Conservation (phyloP, 2,797 vertebrate genomes). For the Epinephelus awoara region DNA sequence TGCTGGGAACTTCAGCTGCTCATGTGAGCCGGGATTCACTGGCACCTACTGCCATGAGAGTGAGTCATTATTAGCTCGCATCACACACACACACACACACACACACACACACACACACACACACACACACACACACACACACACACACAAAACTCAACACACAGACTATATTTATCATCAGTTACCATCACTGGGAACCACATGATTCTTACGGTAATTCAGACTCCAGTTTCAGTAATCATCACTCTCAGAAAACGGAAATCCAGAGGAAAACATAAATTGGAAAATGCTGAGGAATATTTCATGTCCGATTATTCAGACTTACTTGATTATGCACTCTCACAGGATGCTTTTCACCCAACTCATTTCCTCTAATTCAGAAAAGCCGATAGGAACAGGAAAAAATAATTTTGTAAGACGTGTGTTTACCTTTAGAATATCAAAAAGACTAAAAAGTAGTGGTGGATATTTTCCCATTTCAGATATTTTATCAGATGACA, state of each 20-base stretch:
- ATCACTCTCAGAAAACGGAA: slow-evolving; percentile 26
- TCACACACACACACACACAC: slow-evolving; percentile 15
- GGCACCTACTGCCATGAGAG: slow-evolving; percentile 97
- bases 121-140: slow-evolving; percentile 15
- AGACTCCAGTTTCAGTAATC: slow-evolving; percentile 27
- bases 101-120: slow-evolving; percentile 10
- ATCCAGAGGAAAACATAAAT: neutral
- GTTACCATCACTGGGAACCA: slow-evolving; percentile 54
- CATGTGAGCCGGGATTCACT: slow-evolving; percentile 94
- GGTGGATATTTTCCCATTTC: neutral
- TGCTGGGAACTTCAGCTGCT: slow-evolving; percentile 95
- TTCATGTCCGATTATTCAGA: neutral
- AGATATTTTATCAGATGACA: no score
- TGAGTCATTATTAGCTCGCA: slow-evolving; percentile 80
- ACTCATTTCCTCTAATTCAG: no score
- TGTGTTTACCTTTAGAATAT: neutral
- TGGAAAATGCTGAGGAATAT: neutral
- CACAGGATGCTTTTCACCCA: neutral
- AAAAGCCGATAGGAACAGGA: neutral
- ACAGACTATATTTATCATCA: slow-evolving; percentile 64
- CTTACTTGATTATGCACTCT: neutral
- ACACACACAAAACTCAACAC: slow-evolving; percentile 27
- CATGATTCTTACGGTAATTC: slow-evolving; percentile 45
- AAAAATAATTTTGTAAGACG: neutral
- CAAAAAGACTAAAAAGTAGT: no score